Percentiles rank a stretch among this genome's conserved stretches.
These are phyloP conservation scores for Bettongia penicillata DNA, from an alignment of 2,113 vertebrate species.

Conservation along the genomic window DNA sequence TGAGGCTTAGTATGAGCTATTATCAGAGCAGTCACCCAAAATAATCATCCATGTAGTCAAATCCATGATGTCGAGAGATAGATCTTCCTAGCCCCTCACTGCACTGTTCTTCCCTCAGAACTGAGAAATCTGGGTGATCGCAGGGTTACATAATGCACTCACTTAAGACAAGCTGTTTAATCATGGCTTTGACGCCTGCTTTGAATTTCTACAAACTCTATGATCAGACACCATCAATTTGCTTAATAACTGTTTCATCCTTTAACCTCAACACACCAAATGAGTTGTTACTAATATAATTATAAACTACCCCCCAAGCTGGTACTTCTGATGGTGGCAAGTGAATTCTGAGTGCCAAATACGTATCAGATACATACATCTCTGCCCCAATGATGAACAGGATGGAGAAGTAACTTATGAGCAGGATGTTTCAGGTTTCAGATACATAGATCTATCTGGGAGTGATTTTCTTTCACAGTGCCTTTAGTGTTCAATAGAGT, in stretches of 20 bases:
- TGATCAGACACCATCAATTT: neutral
- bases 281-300: neutral
- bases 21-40: conserved; percentile 55
- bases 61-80: neutral
- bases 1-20: neutral
- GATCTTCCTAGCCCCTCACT: neutral
- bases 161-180: neutral
- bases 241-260: neutral
- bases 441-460: neutral
- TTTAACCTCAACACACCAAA: neutral
- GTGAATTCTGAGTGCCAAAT: neutral
- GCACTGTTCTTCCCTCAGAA: neutral
- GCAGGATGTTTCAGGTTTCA: neutral
- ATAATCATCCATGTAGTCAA: conserved; percentile 33
- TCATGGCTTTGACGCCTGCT: neutral
- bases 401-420: neutral
- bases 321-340: neutral
- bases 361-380: neutral
- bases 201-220: neutral
- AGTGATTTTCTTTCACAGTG: neutral
- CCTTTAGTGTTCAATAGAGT: neutral
- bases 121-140: neutral
- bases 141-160: neutral
- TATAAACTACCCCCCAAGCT: neutral
- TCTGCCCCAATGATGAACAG: neutral